Conservation (phyloP, 2,888 invertebrate genomes). For the Drosophila limbata region DNA sequence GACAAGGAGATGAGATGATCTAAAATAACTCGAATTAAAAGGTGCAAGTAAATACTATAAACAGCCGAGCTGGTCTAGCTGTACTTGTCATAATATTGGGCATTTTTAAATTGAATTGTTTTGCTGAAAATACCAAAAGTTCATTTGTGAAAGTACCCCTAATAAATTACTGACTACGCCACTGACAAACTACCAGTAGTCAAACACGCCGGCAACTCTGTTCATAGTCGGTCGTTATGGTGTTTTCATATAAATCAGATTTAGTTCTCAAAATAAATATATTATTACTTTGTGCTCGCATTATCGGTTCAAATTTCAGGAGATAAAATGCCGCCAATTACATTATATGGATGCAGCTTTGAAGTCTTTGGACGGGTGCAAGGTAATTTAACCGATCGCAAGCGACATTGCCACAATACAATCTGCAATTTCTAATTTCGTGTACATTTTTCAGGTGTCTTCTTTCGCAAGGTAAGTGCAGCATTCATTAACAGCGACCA, state of each 20-base stretch:
- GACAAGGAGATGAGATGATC: too few relatives aligned
- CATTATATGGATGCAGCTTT: conserved; percentile 70
- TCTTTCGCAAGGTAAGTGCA: conserved; percentile 83
- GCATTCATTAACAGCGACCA: neutral
- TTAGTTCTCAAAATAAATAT: conserved; percentile 41
- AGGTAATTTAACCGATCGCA: conserved; percentile 63
- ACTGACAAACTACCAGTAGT: neutral
- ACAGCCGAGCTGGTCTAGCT: too few relatives aligned
- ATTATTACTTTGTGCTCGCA: conserved; percentile 19
- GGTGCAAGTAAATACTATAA: too few relatives aligned
- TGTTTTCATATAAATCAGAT: conserved; percentile 49
- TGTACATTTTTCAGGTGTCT: conserved; percentile 76
- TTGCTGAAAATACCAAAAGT: neutral
- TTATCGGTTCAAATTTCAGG: conserved; percentile 5
- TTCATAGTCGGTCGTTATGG: conserved; percentile 59
- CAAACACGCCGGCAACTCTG: conserved; percentile 39
- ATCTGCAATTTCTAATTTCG: conserved; percentile 22
- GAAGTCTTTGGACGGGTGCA: conserved; percentile 82
- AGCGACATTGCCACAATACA: neutral
- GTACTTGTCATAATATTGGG: too few relatives aligned
- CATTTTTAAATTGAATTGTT: too few relatives aligned
- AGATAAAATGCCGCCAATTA: conserved; percentile 33
- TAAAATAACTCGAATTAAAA: too few relatives aligned
- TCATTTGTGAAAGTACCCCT: too few relatives aligned
- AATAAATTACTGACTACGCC: conserved; percentile 10